A percentile compares a stretch with the other conserved stretches of the same genome.
Evolutionary conservation across 1,140 invertebrate genomes (phyloP).

Genomic region (Leptinotarsa texana): DNA sequence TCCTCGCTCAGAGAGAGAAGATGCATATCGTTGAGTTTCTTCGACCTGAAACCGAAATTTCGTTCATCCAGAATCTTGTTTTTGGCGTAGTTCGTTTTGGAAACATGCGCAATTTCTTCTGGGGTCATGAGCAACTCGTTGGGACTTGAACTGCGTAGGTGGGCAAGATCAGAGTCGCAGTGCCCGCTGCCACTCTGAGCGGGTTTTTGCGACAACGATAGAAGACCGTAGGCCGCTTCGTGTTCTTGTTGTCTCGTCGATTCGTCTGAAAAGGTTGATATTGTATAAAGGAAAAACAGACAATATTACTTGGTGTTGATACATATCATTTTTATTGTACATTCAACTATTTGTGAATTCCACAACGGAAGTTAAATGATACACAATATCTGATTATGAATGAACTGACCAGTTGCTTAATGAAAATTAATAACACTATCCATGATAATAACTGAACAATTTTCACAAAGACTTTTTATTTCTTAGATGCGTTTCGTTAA

Average conservation of each 20-base stretch:
- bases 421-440: no score
- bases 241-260: conserved; percentile 71
- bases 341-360: no score
- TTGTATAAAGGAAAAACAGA: background rate
- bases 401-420: no score
- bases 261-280: conserved; percentile 47
- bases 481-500: no score
- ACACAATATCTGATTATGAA: no score
- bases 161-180: background rate
- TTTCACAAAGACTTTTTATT: no score
- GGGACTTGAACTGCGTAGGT: conserved; percentile 28
- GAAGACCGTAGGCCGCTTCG: conserved; percentile 83
- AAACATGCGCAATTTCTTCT: conserved; percentile 55
- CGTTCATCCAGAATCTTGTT: conserved; percentile 52
- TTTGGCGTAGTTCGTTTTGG: conserved; percentile 52
- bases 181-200: conserved; percentile 32
- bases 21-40: conserved; percentile 27
- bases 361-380: no score
- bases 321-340: no score
- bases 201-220: conserved; percentile 72
- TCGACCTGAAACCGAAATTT: conserved; percentile 24
- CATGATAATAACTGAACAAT: no score
- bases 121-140: conserved; percentile 48
- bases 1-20: conserved; percentile 17
- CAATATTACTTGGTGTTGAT: background rate